phyloP scores from a whole-genome alignment of 1,140 invertebrate species.

The Euwallacea similis region DNA sequence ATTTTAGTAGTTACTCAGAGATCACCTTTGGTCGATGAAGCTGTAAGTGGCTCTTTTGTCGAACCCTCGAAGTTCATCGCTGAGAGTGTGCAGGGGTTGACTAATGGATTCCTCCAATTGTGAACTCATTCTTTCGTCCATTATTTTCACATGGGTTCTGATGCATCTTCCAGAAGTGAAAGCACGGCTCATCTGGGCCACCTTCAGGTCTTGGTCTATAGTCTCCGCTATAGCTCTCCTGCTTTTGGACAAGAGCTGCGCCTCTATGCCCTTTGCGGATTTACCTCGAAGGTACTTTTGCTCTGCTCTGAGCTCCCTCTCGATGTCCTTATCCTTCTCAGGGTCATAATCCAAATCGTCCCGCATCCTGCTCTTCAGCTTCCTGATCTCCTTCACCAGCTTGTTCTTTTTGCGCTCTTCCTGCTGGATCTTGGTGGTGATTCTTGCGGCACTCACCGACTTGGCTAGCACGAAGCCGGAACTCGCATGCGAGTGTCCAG shows the following conservation, averaged over 20 bases:
- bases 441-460: constrained; percentile 43
- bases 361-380: constrained; percentile 46
- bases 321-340: constrained; percentile 41
- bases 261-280: constrained; percentile 72
- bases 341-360: constrained; percentile 48
- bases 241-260: constrained; percentile 63
- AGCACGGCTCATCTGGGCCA: constrained; percentile 50
- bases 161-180: constrained; percentile 42
- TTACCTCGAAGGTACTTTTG: constrained; percentile 64
- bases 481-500: constrained; percentile 54
- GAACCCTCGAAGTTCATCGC: constrained; percentile 64
- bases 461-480: constrained; percentile 45
- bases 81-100: constrained; percentile 60
- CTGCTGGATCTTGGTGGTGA: constrained; percentile 44
- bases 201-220: constrained; percentile 53
- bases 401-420: constrained; percentile 45
- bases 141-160: constrained; percentile 51
- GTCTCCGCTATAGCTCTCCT: constrained; percentile 60
- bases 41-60: constrained; percentile 63
- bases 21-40: constrained; percentile 66
- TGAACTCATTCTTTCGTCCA: constrained; percentile 53
- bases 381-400: constrained; percentile 46
- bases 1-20: neutral
- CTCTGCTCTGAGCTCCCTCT: constrained; percentile 55
- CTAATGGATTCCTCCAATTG: constrained; percentile 59